Percentiles rank a stretch among this genome's conserved stretches.
phyloP scores from a whole-genome alignment of 2,888 invertebrate species.

The Pachydiplax longipennis region DNA sequence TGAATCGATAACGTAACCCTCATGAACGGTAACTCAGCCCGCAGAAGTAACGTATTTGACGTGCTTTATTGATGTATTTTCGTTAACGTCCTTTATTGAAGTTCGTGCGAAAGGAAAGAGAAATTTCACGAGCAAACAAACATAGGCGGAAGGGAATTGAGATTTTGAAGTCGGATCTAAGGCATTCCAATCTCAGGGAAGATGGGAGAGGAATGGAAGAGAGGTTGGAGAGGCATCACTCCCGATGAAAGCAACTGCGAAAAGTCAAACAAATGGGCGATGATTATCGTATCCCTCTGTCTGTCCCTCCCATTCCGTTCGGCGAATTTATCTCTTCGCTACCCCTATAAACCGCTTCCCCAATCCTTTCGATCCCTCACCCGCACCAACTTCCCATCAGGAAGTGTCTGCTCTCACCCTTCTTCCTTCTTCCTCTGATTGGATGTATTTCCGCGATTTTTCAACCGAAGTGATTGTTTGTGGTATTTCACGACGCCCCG shows the following conservation, averaged over 20 bases:
- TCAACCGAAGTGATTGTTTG: constrained; percentile 6
- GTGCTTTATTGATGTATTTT: no score
- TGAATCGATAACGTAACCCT: no score
- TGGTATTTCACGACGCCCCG: neutral
- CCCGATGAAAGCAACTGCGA: constrained; percentile 24
- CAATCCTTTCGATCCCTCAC: neutral
- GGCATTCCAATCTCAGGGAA: neutral
- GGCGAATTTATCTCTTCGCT: neutral
- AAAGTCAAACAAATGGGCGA: constrained; percentile 31
- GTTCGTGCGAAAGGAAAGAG: neutral
- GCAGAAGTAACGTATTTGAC: no score
- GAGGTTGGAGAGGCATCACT: neutral
- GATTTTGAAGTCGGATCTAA: neutral
- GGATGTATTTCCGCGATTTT: constrained; percentile 7
- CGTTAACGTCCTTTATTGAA: no score
- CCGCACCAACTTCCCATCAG: neutral
- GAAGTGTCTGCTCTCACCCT: neutral
- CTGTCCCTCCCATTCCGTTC: neutral
- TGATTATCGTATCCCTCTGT: constrained; percentile 13
- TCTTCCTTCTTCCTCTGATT: neutral
- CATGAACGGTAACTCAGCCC: no score
- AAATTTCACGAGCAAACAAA: neutral
- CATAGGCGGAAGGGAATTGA: neutral
- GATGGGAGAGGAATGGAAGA: neutral
- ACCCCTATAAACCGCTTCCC: neutral